Evolutionary conservation across 2,888 invertebrate genomes (phyloP), one percentile per base, ranked within the genome.

Genomic region (Lymantria monacha): DNA sequence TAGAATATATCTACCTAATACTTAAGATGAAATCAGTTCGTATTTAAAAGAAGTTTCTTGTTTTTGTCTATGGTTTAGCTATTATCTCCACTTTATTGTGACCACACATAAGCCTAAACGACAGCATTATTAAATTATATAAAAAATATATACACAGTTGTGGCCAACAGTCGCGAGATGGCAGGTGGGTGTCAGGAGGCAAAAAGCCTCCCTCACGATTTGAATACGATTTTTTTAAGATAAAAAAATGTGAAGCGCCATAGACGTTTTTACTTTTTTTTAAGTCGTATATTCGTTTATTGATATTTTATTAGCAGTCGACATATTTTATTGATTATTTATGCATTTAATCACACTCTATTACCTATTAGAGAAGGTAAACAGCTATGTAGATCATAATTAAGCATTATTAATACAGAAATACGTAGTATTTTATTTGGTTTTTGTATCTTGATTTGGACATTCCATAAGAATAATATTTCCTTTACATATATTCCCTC

Each of bases 221-320:
- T 83, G 77, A 82, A 83, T 83, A 83, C 60, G 70, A 73, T 73
- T 72, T 81, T 79, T 78, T 75, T 72, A 7, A n/a, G 9, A n/a
- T 53, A 61, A 41, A 53, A 63, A 65, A 54, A 62, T 33, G 42
- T 46, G 14, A 57, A 59, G 61, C 66, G 70, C 69, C 71, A 54
- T 60, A 43, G 64, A 52, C 5, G 65, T 22, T 22, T 54, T 44
- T 42, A 59, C 66, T 68, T 63, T 68, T 67, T 67, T 67, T 67
- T 64, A 63, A 74, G 41, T 59, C 59, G 66, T 70, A 68, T 60
- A 68, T 61, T 57, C 45, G 47, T 64, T 65, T 67, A 65, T 67
- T 63, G 57, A 64, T 67, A 70, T 68, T 70, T 73, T 74, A 72
- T 72, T 65, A 63, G 67, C 56, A 69, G 65, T 70, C 70, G 66